Base-by-base conservation (phyloP, 1,140 invertebrate genomes). In the Camponotus floridanus region DNA sequence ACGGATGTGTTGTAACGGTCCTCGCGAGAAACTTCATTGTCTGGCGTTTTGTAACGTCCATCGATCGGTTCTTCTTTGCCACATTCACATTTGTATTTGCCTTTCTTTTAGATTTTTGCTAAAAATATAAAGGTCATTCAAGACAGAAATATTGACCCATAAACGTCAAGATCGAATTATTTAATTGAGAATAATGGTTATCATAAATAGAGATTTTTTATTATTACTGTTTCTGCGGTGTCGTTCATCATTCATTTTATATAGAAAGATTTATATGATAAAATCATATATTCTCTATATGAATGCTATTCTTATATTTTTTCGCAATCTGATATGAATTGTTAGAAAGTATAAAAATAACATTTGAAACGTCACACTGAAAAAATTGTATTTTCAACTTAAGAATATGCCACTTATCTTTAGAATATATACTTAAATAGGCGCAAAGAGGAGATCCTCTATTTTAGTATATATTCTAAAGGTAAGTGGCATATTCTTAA, bases 21-120 rank as follows among this genome's bases (percentile, higher is more conserved):
- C 33, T 26, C 76, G 64, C 45, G 45, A 80, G 64, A 70, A 80
- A 70, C 71, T 70, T 51, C 4, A 36, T 80, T 55, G 64, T 70
- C 62, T 18, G 7, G 7, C 9, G 31, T 48, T 51, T 51, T 15
- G 48, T 51, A 51, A 51, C 48, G 48, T 51, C 13, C 18, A 18
- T 51, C 76, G 13, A 42, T 33, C 11, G 15, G 8, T 57, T 13
- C 33, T 59, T 51, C 6, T 33, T 39, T 26, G 51, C 15, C 3
- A 45, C 26, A 48, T 13, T 48, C 15, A 15, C 13, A 42, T 26
- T 70, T 15, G n/a, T 6, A 39, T n/a, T 39, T n/a, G 7, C 0
- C 39, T 15, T 31, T 76, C 13, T 76, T 36, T 51, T 39, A 51
- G 4, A 26, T 55, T 4, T 13, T 4, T 13, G 7, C 5, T 31